These are phyloP conservation scores for Spheniscus humboldti DNA, from an alignment of 2,797 vertebrate genomes.

Conservation along the genomic window DNA sequence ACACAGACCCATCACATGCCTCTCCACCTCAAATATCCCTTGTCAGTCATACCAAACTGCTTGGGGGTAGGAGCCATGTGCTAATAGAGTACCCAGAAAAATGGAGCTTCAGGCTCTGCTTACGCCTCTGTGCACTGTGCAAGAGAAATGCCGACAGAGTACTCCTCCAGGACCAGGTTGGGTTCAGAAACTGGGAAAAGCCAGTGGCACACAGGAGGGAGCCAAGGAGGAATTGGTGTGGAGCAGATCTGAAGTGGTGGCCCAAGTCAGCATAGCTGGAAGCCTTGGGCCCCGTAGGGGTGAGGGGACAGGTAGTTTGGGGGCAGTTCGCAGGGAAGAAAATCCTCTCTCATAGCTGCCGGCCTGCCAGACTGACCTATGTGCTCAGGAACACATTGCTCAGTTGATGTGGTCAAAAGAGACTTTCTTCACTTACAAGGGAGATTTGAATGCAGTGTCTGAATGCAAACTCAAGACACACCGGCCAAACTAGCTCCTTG, in stretches of 20 bases:
- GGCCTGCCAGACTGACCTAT: not conserved
- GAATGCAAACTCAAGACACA: not conserved
- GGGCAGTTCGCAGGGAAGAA: not conserved
- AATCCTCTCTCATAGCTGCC: not conserved
- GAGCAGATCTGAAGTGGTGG: not conserved
- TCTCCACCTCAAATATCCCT: not conserved
- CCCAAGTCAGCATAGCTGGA: not conserved
- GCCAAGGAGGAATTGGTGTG: not conserved
- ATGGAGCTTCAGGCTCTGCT: not conserved
- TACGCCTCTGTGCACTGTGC: not conserved
- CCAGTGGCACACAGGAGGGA: not conserved
- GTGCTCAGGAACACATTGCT: not conserved
- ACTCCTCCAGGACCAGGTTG: not conserved
- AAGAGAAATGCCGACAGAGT: not conserved
- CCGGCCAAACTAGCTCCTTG: not conserved
- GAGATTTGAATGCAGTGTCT: not conserved
- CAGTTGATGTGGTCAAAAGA: not conserved
- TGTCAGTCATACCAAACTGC: not conserved
- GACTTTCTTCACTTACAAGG: not conserved
- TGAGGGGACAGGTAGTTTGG: not conserved
- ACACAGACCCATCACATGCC: rapidly evolving
- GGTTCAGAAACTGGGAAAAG: not conserved
- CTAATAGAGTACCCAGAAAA: not conserved
- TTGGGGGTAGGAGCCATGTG: not conserved
- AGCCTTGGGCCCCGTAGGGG: not conserved